Conservation (phyloP, 2,888 invertebrate species). For the Epistrophe eligans region DNA sequence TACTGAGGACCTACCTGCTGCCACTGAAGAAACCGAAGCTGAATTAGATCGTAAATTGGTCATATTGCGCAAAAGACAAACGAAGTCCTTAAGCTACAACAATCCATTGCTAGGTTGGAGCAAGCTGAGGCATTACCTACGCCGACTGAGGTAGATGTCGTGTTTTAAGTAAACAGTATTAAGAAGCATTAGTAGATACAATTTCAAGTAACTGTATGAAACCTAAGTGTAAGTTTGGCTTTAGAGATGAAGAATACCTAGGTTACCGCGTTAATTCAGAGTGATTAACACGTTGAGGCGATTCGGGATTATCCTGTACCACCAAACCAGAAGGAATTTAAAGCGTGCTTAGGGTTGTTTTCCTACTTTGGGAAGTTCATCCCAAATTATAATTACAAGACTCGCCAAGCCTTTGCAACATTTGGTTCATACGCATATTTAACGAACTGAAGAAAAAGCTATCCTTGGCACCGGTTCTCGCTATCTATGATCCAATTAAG, state of each 20-base stretch:
- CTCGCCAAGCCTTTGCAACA: slow-evolving; percentile 54
- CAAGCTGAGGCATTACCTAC: too few relatives aligned
- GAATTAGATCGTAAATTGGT: too few relatives aligned
- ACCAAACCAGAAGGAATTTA: slow-evolving; percentile 33
- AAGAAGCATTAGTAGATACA: too few relatives aligned
- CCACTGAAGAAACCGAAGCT: too few relatives aligned
- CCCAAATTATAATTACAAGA: slow-evolving; percentile 56
- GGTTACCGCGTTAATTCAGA: slow-evolving; percentile 41
- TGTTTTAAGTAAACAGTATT: too few relatives aligned
- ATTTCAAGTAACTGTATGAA: too few relatives aligned
- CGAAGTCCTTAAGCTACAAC: too few relatives aligned
- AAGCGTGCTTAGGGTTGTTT: slow-evolving; percentile 63
- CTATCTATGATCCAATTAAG: slow-evolving; percentile 77
- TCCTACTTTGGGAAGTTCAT: slow-evolving; percentile 65
- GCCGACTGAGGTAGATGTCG: too few relatives aligned
- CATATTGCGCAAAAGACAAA: too few relatives aligned
- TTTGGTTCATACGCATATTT: background rate
- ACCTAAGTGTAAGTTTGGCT: slow-evolving; percentile 66
- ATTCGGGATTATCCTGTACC: slow-evolving; percentile 42
- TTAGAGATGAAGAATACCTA: slow-evolving; percentile 49
- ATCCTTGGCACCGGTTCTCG: slow-evolving; percentile 72
- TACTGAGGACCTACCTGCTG: too few relatives aligned
- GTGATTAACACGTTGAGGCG: slow-evolving; percentile 46
- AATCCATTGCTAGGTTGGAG: too few relatives aligned
- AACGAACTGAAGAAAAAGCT: background rate